Evolutionary conservation across 64 coral and sea anemone genomes (phyloP).

Genomic region (Dendrophyllia cribrosa): DNA sequence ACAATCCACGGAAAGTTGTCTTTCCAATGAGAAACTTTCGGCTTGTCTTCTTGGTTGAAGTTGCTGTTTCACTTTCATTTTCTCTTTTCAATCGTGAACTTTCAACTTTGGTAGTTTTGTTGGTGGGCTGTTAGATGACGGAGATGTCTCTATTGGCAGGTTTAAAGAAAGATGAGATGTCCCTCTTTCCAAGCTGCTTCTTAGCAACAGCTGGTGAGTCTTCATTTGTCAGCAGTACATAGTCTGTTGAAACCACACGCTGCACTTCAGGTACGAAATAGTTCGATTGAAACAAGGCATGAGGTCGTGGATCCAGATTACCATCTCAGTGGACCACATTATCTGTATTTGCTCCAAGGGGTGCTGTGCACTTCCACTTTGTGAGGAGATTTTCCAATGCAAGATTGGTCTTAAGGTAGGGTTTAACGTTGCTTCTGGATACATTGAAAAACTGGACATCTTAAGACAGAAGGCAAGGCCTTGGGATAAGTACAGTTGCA

Average conservation of each 20-base stretch:
- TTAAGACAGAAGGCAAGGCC: not conserved
- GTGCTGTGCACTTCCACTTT: not conserved
- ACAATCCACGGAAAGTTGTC: slow-evolving; percentile 40
- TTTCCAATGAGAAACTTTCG: slow-evolving; percentile 39
- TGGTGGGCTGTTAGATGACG: not conserved
- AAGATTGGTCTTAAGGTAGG: slow-evolving; percentile 10
- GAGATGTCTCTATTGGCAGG: slow-evolving; percentile 42
- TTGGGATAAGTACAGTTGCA: not conserved
- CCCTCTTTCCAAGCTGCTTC: slow-evolving; percentile 42
- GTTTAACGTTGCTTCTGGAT: slow-evolving; percentile 1
- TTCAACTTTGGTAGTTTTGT: slow-evolving; percentile 44
- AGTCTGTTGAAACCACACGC: not conserved
- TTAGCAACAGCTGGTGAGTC: slow-evolving; percentile 5
- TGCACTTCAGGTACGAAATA: not conserved
- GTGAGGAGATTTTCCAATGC: not conserved
- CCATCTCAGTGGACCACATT: slow-evolving; percentile 20
- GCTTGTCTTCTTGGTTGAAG: slow-evolving; percentile 43
- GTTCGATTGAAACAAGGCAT: slow-evolving; percentile 3
- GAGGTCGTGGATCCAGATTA: not conserved
- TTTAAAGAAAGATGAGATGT: slow-evolving; percentile 51
- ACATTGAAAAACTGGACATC: not conserved
- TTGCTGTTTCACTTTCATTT: slow-evolving; percentile 54
- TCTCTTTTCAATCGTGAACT: slow-evolving; percentile 41
- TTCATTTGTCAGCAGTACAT: slow-evolving; percentile 4
- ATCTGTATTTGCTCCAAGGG: not conserved